Base-by-base conservation (phyloP, 2,113 vertebrate genomes). In the Pollachius pollachius region DNA sequence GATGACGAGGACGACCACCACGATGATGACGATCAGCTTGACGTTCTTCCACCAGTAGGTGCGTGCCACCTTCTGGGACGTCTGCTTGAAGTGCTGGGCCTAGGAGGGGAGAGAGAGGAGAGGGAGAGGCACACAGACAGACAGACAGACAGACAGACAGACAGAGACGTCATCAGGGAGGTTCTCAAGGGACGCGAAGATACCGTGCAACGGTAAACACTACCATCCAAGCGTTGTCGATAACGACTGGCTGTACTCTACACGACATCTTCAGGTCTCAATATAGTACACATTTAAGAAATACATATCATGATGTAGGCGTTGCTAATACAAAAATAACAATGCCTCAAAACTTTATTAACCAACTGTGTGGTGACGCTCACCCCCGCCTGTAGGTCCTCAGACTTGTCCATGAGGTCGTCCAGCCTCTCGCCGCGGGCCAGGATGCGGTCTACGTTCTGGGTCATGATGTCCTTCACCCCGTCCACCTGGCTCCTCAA, bases 31-130 rank as follows among this genome's bases (percentile, higher is more conserved):
- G 0, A 97, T 84, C 89, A 98, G 89, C 93, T 98, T 98, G 66
- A 93, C 83, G 0, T 97, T 97, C 88, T 96, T 96, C 96, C 97
- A 97, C 96, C 96, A 97, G 91, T 95, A 96, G 37, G 93, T 90
- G 0, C 95, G 93, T 0, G 95, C 94, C 83, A 99, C 91, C 82
- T 97, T 97, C 86, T 95, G 94, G 0, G 96, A 95, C 0, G 95
- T 97, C 0, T 96, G 95, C 88, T 95, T 95, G 90, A 97, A 97
- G 90, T 96, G 92, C 79, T 99, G 95, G 0, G 96, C 96, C 97
- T 97, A 41, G 90, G 1, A 15, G 67, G 37, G 17, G 0, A 18
- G 52, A 5, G 34, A 30, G 21, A 23, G 11, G 52, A 17, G 5
- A 19, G 13, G 27, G 41, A 30, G 19, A 27, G n/a, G 8, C 17